Evolutionary conservation across 2,888 invertebrate genomes (phyloP).

Genomic region (Athalia circularis): DNA sequence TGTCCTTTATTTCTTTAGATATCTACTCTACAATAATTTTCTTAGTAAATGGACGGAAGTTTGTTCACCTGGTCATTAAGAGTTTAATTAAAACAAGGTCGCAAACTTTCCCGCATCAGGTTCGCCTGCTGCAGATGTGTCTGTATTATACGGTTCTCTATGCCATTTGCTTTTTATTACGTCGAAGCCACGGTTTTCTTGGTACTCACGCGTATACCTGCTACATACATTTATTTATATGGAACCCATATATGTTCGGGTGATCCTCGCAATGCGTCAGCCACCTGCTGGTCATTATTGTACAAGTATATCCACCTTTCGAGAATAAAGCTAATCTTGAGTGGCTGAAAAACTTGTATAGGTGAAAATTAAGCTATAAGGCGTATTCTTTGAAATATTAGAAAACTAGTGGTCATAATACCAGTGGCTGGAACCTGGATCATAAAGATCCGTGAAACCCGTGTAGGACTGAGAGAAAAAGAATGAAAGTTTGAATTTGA

Average conservation of each 20-base stretch:
- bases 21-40: conserved; percentile 5
- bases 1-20: conserved; percentile 22
- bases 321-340: not conserved
- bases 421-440: conserved; percentile 14
- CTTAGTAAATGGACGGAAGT: conserved; percentile 8
- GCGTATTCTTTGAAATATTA: not conserved
- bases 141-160: not conserved
- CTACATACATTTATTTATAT: no score
- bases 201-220: no score
- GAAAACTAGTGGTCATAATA: not conserved
- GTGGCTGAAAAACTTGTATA: not conserved
- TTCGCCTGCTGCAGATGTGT: not conserved
- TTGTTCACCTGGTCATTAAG: conserved; percentile 32
- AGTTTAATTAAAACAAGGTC: conserved; percentile 39
- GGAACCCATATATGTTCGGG: no score
- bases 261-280: no score
- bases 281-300: no score
- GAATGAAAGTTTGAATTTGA: not conserved
- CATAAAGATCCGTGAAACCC: conserved; percentile 23
- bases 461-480: conserved; percentile 3
- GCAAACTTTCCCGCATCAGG: conserved; percentile 12
- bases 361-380: not conserved
- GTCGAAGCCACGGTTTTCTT: no score
- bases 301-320: no score
- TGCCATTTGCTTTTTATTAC: not conserved